A percentile compares a stretch with the other conserved stretches of the same genome.
Evolutionary conservation across 2,797 vertebrate species (phyloP).

Genomic region (Acrocephalus scirpaceus): DNA sequence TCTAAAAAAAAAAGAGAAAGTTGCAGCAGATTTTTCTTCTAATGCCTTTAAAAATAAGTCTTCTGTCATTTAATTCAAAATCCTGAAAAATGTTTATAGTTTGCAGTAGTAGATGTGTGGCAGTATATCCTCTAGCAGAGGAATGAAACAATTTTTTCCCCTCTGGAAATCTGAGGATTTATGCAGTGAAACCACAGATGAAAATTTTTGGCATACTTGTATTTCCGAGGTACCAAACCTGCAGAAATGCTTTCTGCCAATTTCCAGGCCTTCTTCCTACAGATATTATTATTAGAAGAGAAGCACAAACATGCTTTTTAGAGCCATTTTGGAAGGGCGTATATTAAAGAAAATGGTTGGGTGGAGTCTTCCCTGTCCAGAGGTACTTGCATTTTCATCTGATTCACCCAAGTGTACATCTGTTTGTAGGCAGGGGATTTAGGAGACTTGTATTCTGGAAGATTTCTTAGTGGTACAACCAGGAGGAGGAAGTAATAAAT

Average conservation of each 20-base stretch:
- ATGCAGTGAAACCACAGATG: neutral
- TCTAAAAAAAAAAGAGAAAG: neutral
- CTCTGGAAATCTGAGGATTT: neutral
- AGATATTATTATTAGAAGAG: neutral
- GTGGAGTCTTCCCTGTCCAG: neutral
- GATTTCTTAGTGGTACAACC: neutral
- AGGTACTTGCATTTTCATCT: neutral
- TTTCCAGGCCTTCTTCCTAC: neutral
- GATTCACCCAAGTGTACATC: neutral
- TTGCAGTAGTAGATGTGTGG: neutral
- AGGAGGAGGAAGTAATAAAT: constrained; percentile 46
- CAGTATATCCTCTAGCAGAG: neutral
- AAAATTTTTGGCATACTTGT: neutral
- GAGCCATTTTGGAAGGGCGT: neutral
- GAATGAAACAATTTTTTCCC: neutral
- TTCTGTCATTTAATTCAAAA: neutral
- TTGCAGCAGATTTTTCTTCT: neutral
- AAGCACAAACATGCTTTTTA: neutral
- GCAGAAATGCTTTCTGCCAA: neutral
- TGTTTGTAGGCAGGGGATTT: neutral
- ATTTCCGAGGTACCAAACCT: neutral
- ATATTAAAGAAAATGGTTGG: neutral
- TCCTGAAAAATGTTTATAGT: neutral
- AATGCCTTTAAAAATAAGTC: neutral
- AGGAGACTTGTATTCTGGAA: neutral